A percentile compares a stretch with the other conserved stretches of the same genome.
phyloP scores from a whole-genome alignment of 2,113 vertebrate genomes.

The Vicugna pacos region DNA sequence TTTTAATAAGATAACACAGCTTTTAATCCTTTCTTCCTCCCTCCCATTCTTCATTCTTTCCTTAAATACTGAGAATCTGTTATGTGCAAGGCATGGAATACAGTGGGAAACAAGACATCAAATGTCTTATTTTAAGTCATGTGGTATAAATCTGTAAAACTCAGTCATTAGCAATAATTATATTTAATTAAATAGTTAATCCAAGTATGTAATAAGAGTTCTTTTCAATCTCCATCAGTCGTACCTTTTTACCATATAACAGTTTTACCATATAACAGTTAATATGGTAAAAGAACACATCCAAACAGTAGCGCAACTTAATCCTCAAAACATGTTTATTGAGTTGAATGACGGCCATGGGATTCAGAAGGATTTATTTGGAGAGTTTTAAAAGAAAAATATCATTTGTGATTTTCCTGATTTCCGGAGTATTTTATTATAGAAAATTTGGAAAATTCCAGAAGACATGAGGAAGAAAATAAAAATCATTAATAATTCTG shows the following conservation, averaged over 20 bases:
- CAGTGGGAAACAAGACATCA: not conserved
- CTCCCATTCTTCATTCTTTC: not conserved
- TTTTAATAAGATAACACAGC: not conserved
- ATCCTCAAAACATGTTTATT: slow-evolving; percentile 19
- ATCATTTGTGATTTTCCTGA: not conserved
- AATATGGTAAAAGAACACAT: slow-evolving; percentile 1
- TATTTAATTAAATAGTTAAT: slow-evolving; percentile 19
- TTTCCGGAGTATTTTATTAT: not conserved
- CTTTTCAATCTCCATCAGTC: not conserved
- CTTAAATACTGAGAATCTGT: not conserved
- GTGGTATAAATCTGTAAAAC: slow-evolving; percentile 17
- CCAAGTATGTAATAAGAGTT: not conserved
- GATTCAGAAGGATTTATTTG: slow-evolving; percentile 41
- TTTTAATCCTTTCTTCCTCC: not conserved
- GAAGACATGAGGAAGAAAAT: not conserved
- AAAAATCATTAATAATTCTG: not conserved
- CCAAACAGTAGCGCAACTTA: not conserved
- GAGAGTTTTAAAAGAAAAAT: slow-evolving; percentile 9
- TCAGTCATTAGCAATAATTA: slow-evolving; percentile 12
- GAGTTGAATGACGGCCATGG: not conserved
- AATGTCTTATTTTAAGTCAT: not conserved
- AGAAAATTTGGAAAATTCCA: not conserved
- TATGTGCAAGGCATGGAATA: not conserved
- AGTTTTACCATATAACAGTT: not conserved
- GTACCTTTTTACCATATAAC: not conserved